Conservation (phyloP, 2,113 vertebrate genomes). For the Indri indri region DNA sequence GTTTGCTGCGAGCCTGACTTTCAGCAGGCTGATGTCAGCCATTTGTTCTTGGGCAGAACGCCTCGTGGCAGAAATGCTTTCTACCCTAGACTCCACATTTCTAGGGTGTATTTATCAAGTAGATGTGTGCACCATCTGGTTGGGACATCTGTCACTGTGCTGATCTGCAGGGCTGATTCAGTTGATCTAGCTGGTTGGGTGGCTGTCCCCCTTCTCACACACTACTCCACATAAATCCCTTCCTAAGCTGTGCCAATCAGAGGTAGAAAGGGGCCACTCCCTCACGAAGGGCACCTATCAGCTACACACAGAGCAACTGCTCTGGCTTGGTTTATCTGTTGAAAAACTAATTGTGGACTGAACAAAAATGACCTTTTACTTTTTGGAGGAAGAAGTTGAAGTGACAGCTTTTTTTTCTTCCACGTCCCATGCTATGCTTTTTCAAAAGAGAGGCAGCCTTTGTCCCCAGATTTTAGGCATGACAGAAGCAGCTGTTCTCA, state of each 20-base stretch:
- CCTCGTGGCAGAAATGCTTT: not conserved
- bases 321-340: not conserved
- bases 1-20: not conserved
- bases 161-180: not conserved
- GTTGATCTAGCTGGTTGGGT: not conserved
- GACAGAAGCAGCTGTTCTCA: not conserved
- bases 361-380: not conserved
- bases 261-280: not conserved
- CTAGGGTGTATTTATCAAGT: not conserved
- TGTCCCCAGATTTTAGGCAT: not conserved
- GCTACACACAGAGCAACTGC: not conserved
- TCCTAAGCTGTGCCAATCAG: not conserved
- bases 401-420: not conserved
- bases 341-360: not conserved
- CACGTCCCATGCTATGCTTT: not conserved
- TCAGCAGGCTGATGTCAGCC: not conserved
- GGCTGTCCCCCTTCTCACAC: not conserved
- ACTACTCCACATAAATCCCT: not conserved
- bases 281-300: not conserved
- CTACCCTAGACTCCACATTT: not conserved
- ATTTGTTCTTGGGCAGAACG: not conserved
- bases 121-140: not conserved
- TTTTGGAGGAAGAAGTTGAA: not conserved
- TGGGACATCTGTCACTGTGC: not conserved
- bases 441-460: not conserved